A percentile compares a stretch with the other conserved stretches of the same genome.
Conservation (phyloP, 2,113 vertebrate genomes). For the Pogona vitticeps region DNA sequence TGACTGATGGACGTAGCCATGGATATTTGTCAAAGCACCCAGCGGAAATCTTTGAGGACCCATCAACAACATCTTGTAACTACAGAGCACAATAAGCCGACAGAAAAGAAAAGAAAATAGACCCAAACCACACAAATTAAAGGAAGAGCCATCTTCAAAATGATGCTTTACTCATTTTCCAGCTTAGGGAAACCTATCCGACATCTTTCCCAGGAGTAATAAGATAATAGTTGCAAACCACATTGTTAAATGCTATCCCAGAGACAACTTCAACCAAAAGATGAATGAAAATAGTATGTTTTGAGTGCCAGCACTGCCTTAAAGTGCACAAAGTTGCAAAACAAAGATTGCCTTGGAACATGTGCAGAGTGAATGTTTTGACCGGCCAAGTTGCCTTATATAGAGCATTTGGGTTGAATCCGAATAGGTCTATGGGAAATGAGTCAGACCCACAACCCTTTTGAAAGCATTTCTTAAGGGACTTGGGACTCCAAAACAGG, state of each 20-base stretch:
- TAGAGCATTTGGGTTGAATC: neutral
- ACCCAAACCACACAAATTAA: neutral
- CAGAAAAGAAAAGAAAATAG: neutral
- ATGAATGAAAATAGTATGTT: neutral
- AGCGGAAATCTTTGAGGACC: constrained; percentile 33
- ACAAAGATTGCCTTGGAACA: neutral
- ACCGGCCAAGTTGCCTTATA: neutral
- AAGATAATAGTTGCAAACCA: neutral
- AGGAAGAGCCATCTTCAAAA: neutral
- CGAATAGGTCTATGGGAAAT: neutral
- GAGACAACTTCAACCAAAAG: neutral
- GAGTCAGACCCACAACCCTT: neutral
- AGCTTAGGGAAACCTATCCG: neutral
- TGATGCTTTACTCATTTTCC: neutral
- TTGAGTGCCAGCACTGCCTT: neutral
- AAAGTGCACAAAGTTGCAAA: neutral
- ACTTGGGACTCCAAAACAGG: too few species aligned
- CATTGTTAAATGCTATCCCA: neutral
- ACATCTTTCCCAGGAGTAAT: neutral
- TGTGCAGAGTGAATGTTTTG: neutral
- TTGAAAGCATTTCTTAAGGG: too few species aligned
- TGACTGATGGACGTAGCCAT: constrained; percentile 33
- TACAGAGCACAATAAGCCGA: neutral
- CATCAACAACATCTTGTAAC: neutral
- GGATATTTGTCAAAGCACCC: constrained; percentile 30